phyloP scores from a whole-genome alignment of 2,888 invertebrate genomes.

The Agonum fuliginosum region DNA sequence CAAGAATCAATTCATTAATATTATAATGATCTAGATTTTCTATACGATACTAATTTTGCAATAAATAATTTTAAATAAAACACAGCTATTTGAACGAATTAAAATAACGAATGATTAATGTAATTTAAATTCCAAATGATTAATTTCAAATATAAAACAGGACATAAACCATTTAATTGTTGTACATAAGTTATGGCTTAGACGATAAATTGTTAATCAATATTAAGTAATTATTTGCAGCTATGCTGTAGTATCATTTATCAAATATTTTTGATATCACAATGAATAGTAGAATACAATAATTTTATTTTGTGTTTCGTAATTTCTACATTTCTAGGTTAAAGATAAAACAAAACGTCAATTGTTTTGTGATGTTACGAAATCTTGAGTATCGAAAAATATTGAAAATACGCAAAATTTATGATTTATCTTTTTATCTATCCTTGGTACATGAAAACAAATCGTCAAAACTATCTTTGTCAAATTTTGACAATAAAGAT shows the following conservation, averaged over 20 bases:
- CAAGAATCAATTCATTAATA: neutral
- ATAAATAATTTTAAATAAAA: conserved; percentile 6
- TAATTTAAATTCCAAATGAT: conserved; percentile 27
- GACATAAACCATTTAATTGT: conserved; percentile 7
- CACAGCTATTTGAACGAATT: neutral
- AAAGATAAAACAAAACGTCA: no score
- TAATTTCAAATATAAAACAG: conserved; percentile 14
- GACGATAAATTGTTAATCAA: neutral
- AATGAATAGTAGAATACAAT: neutral
- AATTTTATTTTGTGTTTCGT: no score
- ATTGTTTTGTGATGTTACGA: neutral
- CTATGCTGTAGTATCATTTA: conserved; percentile 1
- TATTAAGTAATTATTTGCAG: neutral
- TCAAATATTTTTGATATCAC: neutral
- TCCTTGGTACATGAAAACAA: no score
- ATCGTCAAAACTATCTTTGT: no score
- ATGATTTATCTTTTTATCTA: no score
- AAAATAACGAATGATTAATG: conserved; percentile 27
- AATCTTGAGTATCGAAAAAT: no score
- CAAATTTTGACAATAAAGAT: conserved; percentile 17
- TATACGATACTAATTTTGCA: neutral
- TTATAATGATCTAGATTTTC: conserved; percentile 1
- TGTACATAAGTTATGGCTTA: neutral
- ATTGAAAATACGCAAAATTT: neutral
- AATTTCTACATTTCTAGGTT: no score